phyloP scores from a whole-genome alignment of 1,140 invertebrate species.

The Lepidotrigona ventralis region DNA sequence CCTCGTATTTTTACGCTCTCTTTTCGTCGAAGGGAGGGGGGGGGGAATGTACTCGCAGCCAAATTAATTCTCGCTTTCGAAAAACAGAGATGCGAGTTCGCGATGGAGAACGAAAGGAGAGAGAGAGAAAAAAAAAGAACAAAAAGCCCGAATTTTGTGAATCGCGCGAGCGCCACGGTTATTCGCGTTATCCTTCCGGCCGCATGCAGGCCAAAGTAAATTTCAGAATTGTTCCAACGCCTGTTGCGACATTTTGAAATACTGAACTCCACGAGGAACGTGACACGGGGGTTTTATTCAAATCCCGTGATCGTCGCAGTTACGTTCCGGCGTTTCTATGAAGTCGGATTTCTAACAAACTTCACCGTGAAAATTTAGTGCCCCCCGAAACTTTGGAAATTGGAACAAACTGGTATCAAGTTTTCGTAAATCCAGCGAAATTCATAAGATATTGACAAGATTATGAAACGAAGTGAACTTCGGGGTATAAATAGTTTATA shows the following conservation, averaged over 20 bases:
- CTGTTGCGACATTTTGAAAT: slow-evolving; percentile 8
- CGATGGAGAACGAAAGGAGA: background rate
- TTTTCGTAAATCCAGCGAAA: background rate
- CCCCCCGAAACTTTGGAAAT: slow-evolving; percentile 5
- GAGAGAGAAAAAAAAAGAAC: background rate
- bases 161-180: background rate
- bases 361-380: background rate
- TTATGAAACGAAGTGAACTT: background rate
- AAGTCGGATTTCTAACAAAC: background rate
- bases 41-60: background rate
- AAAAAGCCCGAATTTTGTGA: background rate
- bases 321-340: background rate
- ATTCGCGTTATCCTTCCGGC: slow-evolving; percentile 10
- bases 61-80: slow-evolving; percentile 17
- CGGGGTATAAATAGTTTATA: no score
- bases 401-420: background rate
- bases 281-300: background rate
- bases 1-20: background rate
- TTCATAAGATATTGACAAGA: background rate
- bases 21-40: background rate
- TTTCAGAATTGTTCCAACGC: slow-evolving; percentile 6
- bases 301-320: background rate
- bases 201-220: background rate
- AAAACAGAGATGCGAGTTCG: background rate
- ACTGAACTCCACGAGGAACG: background rate